Base-by-base conservation (phyloP, 2,113 vertebrate species). In the Pica pica region DNA sequence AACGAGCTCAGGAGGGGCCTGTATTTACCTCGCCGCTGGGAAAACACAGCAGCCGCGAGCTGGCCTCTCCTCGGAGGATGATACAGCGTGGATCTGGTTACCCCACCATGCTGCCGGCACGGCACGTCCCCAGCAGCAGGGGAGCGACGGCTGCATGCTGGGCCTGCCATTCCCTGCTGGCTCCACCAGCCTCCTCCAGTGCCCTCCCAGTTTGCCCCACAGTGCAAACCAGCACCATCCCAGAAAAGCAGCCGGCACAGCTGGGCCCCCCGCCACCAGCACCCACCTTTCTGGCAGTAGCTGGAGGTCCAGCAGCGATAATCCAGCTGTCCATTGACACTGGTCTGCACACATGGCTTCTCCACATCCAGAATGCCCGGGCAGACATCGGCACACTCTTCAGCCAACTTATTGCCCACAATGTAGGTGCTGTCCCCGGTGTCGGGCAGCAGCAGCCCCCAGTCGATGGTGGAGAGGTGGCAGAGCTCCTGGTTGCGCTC, bases 401-500 rank as follows among this genome's bases (percentile, higher is more conserved):
- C 98, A 0, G 92, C 96, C 31, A 93, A 37, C 31, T 98, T 98
- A 27, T 98, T 98, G 46, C 97, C 98, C 0, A 98, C 84, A 4
- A 98, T 98, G 94, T 98, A 98, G 94, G 98, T 97, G 91, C 97
- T 94, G 4, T 98, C 97, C 0, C 90, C 88, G 0, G 83, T 14
- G 1, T 97, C 96, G 0, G 94, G 92, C 83, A 98, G 96, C 90
- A 98, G 94, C 70, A 98, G 97, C 13, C 97, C 97, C 98, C 98
- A 98, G 97, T 98, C 98, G 6, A 98, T 96, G 95, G 98, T 98
- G 97, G 97, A 98, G 69, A 98, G 97, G 89, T 98, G 98, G 77
- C 98, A 98, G 16, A 98, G 98, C 93, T 98, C 98, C 91, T 98
- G 98, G 95, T 98, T 98, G 44, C 98, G 98, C 44, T 98, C 98